Evolutionary conservation across 2,797 vertebrate species (phyloP).

Genomic region (Phrynocephalus forsythii): DNA sequence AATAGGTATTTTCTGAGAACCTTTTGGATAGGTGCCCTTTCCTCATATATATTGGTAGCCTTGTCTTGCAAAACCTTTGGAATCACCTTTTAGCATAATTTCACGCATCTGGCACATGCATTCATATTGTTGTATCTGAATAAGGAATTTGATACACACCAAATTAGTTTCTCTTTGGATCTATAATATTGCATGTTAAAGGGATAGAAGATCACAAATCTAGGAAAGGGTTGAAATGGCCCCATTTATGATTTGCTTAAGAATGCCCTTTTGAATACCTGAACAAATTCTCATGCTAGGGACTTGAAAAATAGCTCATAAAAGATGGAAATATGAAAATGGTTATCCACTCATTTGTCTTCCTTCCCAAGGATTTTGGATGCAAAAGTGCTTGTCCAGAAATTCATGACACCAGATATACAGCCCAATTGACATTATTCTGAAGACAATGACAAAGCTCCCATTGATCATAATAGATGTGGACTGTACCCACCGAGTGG

Average conservation of each 20-base stretch:
- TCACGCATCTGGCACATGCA: not conserved
- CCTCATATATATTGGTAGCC: no score
- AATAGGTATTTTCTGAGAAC: no score
- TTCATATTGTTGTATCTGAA: constrained; percentile 3
- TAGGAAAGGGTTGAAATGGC: not conserved
- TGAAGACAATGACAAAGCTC: constrained; percentile 13
- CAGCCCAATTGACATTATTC: not conserved
- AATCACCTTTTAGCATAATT: no score
- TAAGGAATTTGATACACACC: not conserved
- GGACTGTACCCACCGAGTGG: not conserved
- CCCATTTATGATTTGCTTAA: constrained; percentile 29
- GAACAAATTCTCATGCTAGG: constrained; percentile 13
- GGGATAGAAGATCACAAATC: not conserved
- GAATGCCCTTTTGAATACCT: constrained; percentile 22
- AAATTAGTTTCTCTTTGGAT: not conserved
- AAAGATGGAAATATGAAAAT: not conserved
- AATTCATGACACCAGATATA: constrained; percentile 9
- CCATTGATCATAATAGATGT: constrained; percentile 30
- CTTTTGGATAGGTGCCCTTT: no score
- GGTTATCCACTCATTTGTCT: not conserved
- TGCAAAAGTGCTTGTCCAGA: not conserved
- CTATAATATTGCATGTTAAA: not conserved
- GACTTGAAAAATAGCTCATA: not conserved
- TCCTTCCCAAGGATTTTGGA: constrained; percentile 3
- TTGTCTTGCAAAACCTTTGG: no score